phyloP scores from a whole-genome alignment of 2,113 vertebrate genomes.

The Lasiurus borealis region DNA sequence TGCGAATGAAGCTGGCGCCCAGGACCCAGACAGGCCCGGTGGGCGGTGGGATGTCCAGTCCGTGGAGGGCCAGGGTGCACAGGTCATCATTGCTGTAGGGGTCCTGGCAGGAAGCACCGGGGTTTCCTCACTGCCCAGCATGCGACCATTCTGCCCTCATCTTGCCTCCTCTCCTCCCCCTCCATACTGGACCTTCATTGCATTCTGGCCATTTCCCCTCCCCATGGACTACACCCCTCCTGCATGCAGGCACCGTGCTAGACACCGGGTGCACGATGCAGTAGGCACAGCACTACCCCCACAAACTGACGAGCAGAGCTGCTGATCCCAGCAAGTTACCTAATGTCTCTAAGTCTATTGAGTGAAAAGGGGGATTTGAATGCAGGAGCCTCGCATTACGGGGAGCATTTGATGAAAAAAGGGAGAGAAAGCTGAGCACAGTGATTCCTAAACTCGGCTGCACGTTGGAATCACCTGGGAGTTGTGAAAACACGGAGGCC shows the following conservation, averaged over 20 bases:
- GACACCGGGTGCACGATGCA: not conserved
- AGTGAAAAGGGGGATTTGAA: not conserved
- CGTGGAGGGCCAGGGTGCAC: conserved; percentile 93
- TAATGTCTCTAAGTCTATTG: not conserved
- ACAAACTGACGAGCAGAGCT: not conserved
- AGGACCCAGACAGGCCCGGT: conserved; percentile 96
- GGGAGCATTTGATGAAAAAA: not conserved
- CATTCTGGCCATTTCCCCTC: not conserved
- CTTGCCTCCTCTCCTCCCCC: not conserved
- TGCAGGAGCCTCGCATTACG: not conserved
- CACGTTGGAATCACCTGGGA: not conserved
- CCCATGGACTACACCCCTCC: not conserved
- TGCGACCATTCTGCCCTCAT: not conserved
- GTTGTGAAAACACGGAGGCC: not conserved
- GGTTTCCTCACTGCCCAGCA: not conserved
- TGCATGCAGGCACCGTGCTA: not conserved
- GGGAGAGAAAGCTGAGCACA: not conserved
- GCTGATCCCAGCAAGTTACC: not conserved
- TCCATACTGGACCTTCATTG: not conserved
- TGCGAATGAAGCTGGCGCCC: conserved; percentile 96
- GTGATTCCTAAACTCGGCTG: not conserved
- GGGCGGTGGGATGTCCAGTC: conserved; percentile 94
- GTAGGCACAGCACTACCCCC: not conserved
- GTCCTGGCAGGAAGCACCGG: conserved; percentile 86
- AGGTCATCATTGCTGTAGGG: conserved; percentile 90